Evolutionary conservation across 1,140 invertebrate species (phyloP).

Genomic region (Adelges cooleyi): DNA sequence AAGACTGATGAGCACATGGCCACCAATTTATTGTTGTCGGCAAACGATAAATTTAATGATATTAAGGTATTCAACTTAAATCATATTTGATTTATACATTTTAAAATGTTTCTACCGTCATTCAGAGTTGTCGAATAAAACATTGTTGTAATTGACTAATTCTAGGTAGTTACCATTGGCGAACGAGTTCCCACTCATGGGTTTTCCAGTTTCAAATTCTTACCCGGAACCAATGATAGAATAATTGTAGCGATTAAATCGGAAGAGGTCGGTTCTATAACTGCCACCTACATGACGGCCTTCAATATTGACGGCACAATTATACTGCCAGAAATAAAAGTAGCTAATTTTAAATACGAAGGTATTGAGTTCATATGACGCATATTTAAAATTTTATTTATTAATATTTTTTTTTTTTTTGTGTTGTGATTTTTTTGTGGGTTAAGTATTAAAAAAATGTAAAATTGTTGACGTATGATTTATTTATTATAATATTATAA

Average conservation of each 20-base stretch:
- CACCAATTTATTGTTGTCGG: conserved; percentile 77
- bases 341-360: conserved; percentile 89
- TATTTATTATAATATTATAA: no score
- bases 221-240: conserved; percentile 76
- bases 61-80: conserved; percentile 46
- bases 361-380: conserved; percentile 91
- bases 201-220: conserved; percentile 95
- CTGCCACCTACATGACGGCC: conserved; percentile 78
- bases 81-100: no score
- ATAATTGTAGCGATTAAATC: conserved; percentile 89
- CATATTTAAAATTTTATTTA: conserved; percentile 18
- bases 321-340: conserved; percentile 66
- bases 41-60: conserved; percentile 64
- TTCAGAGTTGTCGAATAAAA: no score
- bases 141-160: conserved; percentile 35
- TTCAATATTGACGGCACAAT: conserved; percentile 78
- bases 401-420: no score
- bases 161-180: no score
- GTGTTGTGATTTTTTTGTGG: conserved; percentile 5
- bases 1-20: conserved; percentile 81
- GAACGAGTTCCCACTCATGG: conserved; percentile 66
- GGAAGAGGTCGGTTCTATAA: conserved; percentile 79
- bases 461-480: no score
- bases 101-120: no score
- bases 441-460: no score